phyloP scores from a whole-genome alignment of 2,888 invertebrate genomes.

The Pollenia amentaria region DNA sequence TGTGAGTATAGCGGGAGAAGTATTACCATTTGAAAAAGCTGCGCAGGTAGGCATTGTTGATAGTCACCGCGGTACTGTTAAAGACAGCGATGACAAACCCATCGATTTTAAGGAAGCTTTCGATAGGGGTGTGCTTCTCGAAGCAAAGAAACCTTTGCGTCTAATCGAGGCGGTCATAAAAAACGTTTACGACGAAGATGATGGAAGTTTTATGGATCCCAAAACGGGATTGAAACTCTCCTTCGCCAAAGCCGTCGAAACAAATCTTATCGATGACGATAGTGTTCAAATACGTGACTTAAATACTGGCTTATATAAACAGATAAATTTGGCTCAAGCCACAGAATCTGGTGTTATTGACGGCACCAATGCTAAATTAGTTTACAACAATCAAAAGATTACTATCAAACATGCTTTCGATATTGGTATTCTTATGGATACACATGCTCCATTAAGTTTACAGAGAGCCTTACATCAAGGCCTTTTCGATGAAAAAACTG shows the following conservation, averaged over 20 bases:
- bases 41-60: slow-evolving; percentile 91
- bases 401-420: slow-evolving; percentile 91
- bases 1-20: slow-evolving; percentile 92
- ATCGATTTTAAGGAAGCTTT: slow-evolving; percentile 94
- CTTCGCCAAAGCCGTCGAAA: slow-evolving; percentile 92
- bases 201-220: slow-evolving; percentile 93
- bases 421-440: slow-evolving; percentile 91
- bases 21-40: slow-evolving; percentile 93
- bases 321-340: slow-evolving; percentile 91
- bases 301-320: slow-evolving; percentile 90
- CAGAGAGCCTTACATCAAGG: slow-evolving; percentile 95
- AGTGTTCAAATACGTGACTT: slow-evolving; percentile 93
- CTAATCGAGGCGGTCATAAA: slow-evolving; percentile 93
- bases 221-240: slow-evolving; percentile 91
- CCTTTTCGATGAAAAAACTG: slow-evolving; percentile 91
- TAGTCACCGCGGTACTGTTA: slow-evolving; percentile 89
- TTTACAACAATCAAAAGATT: slow-evolving; percentile 88
- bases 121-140: slow-evolving; percentile 92
- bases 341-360: slow-evolving; percentile 91
- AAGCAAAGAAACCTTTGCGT: slow-evolving; percentile 92
- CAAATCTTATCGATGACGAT: slow-evolving; percentile 92
- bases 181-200: slow-evolving; percentile 91
- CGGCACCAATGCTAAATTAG: slow-evolving; percentile 88
- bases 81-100: slow-evolving; percentile 87
- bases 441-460: slow-evolving; percentile 91